phyloP scores from a whole-genome alignment of 2,888 invertebrate genomes.

The Drosophila infuscata region DNA sequence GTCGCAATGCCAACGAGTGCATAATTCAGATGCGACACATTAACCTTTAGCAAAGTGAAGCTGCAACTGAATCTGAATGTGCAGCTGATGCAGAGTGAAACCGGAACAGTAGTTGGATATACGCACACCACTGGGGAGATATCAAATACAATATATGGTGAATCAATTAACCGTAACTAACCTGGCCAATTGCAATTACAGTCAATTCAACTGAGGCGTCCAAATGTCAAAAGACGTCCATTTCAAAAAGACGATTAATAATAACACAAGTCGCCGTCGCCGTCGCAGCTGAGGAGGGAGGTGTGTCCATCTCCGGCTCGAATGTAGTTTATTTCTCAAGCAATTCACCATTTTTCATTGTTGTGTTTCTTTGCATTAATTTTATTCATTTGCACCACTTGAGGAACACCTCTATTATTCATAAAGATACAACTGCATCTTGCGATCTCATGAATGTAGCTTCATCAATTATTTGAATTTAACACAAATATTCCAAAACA shows the following conservation, averaged over 20 bases:
- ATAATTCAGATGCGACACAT: conserved; percentile 73
- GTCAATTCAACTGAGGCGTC: conserved; percentile 34
- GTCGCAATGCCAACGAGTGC: conserved; percentile 68
- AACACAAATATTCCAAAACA: background rate
- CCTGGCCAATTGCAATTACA: conserved; percentile 50
- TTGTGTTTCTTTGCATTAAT: conserved; percentile 31
- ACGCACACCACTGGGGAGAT: conserved; percentile 49
- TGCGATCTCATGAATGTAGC: background rate
- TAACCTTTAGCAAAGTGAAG: conserved; percentile 60
- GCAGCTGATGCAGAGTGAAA: conserved; percentile 26
- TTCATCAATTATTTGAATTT: conserved; percentile 8
- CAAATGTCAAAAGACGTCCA: conserved; percentile 50
- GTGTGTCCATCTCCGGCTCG: conserved; percentile 50
- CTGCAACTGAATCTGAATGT: conserved; percentile 5
- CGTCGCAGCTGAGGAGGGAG: conserved; percentile 36
- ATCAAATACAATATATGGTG: conserved; percentile 7
- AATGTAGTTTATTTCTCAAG: conserved; percentile 39
- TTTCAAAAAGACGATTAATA: conserved; percentile 49
- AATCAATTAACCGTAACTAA: conserved; percentile 63
- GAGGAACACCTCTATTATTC: conserved; percentile 6
- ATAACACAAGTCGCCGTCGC: conserved; percentile 8
- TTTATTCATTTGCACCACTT: conserved; percentile 1
- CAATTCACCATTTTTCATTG: conserved; percentile 38
- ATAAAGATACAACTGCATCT: conserved; percentile 1
- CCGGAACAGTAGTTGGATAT: conserved; percentile 54